Conservation (phyloP, 2,888 invertebrate genomes). For the Lepetodrilus schrolli region DNA sequence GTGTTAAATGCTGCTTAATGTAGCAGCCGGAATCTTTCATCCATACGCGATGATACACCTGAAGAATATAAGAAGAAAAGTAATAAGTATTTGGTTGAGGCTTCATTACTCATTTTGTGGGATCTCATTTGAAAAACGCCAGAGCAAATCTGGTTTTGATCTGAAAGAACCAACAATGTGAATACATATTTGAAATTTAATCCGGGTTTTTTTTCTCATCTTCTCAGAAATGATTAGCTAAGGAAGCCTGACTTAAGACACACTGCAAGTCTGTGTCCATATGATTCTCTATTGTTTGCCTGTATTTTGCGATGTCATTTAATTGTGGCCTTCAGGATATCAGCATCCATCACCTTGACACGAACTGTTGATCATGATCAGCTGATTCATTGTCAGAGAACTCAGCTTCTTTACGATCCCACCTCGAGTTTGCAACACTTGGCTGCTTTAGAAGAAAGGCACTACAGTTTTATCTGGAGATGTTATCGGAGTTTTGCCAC, state of each 20-base stretch:
- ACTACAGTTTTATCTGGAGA: not conserved
- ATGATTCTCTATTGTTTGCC: not conserved
- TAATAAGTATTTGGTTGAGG: too few relatives aligned
- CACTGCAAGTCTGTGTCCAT: not conserved
- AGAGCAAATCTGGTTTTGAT: not conserved
- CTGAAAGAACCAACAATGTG: not conserved
- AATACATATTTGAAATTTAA: not conserved
- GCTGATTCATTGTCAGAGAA: not conserved
- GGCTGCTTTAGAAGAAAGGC: not conserved
- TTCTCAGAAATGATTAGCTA: not conserved
- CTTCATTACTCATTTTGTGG: too few relatives aligned
- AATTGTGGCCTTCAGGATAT: not conserved
- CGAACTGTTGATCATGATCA: not conserved
- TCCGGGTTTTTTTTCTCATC: not conserved
- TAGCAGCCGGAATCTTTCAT: too few relatives aligned
- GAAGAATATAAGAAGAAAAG: too few relatives aligned
- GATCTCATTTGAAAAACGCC: too few relatives aligned
- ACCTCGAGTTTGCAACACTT: not conserved
- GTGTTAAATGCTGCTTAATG: too few relatives aligned
- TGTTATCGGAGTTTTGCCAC: not conserved
- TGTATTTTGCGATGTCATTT: not conserved
- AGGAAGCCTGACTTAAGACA: not conserved
- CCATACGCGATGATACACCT: too few relatives aligned
- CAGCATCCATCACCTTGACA: not conserved
- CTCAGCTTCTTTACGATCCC: not conserved